Base-by-base conservation (phyloP, 2,888 invertebrate genomes). In the Microctonus brassicae region DNA sequence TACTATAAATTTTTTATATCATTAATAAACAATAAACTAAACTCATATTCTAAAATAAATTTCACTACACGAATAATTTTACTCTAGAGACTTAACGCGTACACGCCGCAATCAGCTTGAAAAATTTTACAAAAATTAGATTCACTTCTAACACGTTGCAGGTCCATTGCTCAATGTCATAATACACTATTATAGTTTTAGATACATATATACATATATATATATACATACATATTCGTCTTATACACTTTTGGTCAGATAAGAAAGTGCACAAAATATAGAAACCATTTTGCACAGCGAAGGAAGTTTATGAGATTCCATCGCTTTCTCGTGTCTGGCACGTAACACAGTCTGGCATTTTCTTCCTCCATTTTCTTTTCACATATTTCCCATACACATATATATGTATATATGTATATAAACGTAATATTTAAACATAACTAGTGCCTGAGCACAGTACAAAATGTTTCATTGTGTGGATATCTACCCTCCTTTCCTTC, bases 291-390 rank as follows among this genome's bases (percentile, higher is more conserved):
- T 63, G 63, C 63, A 42, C 42, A 24, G 42, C 10, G n/a, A 17
- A 39, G 47, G 24, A 63, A 63, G 39, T 22, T 63, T 63, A 63
- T 63, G 63, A 63, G 63, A 39, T 61, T 61, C 24, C 36, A 61
- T 33, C 61, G 29, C 61, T 61, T 61, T 58, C 58, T 29, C 52
- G 29, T 52, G 47, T 24, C 20, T 52, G 53, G 39, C 68, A 42
- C 58, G 26, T 72, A 34, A 33, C 55, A 64, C 60, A 36, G 22
- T 36, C 60, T 52, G 36, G 29, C 63, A 22, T 47, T 26, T 58
- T 33, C 34, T 60, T n/a, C n/a, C 42, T 61, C 47, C 52, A 57
- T 52, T 57, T 39, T 36, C 36, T 55, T 55, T 33, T 52, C 58
- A 65, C 64, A 64, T n/a, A n/a, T n/a, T n/a, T n/a, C n/a, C n/a